Evolutionary conservation across 2,888 invertebrate species (phyloP), one percentile per base, ranked within the genome.

Genomic region (Nemotelus pantherinus): DNA sequence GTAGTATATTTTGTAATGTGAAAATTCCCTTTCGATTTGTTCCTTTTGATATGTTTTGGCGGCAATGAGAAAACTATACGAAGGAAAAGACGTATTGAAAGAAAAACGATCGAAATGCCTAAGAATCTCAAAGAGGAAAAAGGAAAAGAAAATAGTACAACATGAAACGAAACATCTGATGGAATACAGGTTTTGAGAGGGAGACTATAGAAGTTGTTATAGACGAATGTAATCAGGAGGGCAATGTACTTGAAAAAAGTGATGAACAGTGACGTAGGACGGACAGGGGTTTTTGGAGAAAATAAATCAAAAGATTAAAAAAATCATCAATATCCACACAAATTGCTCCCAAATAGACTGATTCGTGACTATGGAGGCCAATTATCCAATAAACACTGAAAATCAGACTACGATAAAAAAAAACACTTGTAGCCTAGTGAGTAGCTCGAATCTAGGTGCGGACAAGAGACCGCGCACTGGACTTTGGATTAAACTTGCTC

Each of bases 111-210:
- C 25, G 25, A 25, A 25, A 25, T 25, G 25, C 25, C 25, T 25
- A 25, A 25, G 25, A 25, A 25, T 25, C 25, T 25, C 0, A 25
- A 25, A 25, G 25, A 25, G 25, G 25, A 25, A 55, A 55, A 43
- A 55, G 25, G 25, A 25, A 25, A 39, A 70, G 43, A 43, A 53
- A 4, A 47, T 47, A 39, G 39, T 55, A 58, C 39, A 7, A 10
- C 25, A 53, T 10, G 6, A 57, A 74, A 25, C 9, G 4, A 41
- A 48, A 3, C 63, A 74, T 39, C 63, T 50, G 63, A 74, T 25
- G 25, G 25, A 74, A 74, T 74, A 74, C 74, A 74, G 74, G 74
- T 74, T 74, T 60, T 2, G 41, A 70, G 41, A 74, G 74, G 63
- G 74, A 63, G 48, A 44, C 44, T 68, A n/a, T 47, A 2, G 3